Base-by-base conservation (phyloP, 2,113 vertebrate genomes). In the Corydoras maculifer region DNA sequence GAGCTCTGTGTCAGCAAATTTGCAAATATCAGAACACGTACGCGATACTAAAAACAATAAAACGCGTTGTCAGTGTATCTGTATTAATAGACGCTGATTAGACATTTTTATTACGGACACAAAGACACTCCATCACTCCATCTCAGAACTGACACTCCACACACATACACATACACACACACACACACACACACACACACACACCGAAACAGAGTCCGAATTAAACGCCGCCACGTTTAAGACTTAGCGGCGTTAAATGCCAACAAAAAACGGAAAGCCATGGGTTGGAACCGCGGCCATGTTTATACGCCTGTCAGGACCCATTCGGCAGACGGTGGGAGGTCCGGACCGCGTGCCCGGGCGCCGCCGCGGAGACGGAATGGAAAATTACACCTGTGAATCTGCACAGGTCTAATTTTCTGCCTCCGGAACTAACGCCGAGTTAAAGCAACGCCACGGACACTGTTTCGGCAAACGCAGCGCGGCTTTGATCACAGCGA, bases 341-440 rank as follows among this genome's bases (percentile, higher is more conserved):
- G 65, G 29, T 30, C 57, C 5, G 30, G 4, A 13, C 15, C 31
- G 3, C 54, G 72, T 68, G 48, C 9, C 18, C 61, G 60, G 54
- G 13, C 18, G 65, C 65, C 62, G 65, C 50, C 57, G 35, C 30
- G 15, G n/a, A 29, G 57, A 30, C 68, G 58, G 18, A 62, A 62
- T 62, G 55, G 58, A 62, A 72, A 73, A 73, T 48, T 48, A 62
- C n/a, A 59, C 29, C 25, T 13, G 58, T 55, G 50, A 57, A 74
- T 68, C 30, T 74, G 58, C 72, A 62, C 15, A 65, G n/a, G n/a
- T n/a, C n/a, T n/a, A n/a, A n/a, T n/a, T n/a, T n/a, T 74, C 57
- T 61, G 48, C 13, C 71, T 61, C 5, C 51, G 30, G 32, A 25
- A 71, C 6, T 15, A 35, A 48, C 13, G 43, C 35, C 7, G 11